Conservation (phyloP, 2,113 vertebrate genomes). For the Myiopsitta monachus region DNA sequence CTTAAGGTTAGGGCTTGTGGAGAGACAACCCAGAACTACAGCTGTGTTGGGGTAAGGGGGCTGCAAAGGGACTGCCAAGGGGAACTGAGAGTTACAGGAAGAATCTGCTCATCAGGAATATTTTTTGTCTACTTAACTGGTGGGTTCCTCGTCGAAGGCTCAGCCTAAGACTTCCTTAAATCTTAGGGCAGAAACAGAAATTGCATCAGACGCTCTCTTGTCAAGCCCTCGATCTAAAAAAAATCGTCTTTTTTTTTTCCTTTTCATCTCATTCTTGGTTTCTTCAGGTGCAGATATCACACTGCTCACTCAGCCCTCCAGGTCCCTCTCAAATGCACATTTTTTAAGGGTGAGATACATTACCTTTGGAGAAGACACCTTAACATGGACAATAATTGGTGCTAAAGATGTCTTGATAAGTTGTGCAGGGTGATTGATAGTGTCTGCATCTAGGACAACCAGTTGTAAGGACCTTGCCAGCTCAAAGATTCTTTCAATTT, state of each 20-base stretch:
- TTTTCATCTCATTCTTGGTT: background rate
- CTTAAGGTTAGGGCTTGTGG: background rate
- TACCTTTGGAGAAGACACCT: conserved; percentile 99
- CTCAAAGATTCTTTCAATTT: conserved; percentile 98
- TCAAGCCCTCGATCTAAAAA: background rate
- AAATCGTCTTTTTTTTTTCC: too few relatives aligned
- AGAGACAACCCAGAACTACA: background rate
- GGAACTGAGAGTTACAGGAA: background rate
- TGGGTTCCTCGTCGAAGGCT: background rate
- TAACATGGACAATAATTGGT: conserved; percentile 96
- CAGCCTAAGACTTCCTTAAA: background rate
- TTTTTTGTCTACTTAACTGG: background rate
- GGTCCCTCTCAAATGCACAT: background rate
- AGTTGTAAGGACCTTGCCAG: conserved; percentile 94
- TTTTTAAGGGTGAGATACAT: background rate
- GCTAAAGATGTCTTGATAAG: conserved; percentile 98
- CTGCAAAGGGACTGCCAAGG: background rate
- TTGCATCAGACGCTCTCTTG: background rate
- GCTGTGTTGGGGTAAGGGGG: background rate
- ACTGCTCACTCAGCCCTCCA: background rate
- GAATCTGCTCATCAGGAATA: background rate
- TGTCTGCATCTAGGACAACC: conserved; percentile 96
- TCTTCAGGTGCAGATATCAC: background rate
- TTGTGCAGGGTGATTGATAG: conserved; percentile 96
- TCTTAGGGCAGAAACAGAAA: background rate